Conservation (phyloP, 2,113 vertebrate species). For the Aphyosemion australe region DNA sequence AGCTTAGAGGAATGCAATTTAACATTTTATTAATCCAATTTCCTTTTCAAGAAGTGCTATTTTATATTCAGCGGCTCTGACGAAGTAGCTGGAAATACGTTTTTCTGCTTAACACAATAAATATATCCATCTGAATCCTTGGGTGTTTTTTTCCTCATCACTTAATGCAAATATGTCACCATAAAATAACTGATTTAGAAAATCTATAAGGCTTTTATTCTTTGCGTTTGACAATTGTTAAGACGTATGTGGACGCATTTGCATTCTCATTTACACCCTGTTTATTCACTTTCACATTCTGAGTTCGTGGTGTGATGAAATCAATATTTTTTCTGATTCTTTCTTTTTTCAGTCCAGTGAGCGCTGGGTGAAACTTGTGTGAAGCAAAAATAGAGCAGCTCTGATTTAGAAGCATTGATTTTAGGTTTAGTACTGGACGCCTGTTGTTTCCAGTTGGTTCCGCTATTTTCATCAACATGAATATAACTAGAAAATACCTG, state of each 20-base stretch:
- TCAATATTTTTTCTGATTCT: constrained; percentile 19
- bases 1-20: constrained; percentile 30
- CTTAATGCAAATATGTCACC: constrained; percentile 23
- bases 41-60: constrained; percentile 2
- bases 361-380: constrained; percentile 4
- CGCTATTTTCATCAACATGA: background rate
- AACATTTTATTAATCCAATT: constrained; percentile 35
- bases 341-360: constrained; percentile 14
- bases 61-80: constrained; percentile 31
- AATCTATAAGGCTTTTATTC: constrained; percentile 18
- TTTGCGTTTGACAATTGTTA: constrained; percentile 29
- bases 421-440: background rate
- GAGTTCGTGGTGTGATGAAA: constrained; percentile 28
- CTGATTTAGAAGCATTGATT: constrained; percentile 24
- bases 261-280: constrained; percentile 15
- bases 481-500: too few species aligned
- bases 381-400: constrained; percentile 21
- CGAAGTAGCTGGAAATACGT: constrained; percentile 7
- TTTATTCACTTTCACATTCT: constrained; percentile 39
- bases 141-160: background rate
- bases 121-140: constrained; percentile 5
- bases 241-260: constrained; percentile 23
- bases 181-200: constrained; percentile 17
- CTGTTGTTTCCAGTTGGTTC: constrained; percentile 2
- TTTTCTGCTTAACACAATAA: background rate